Percentiles rank a stretch among this genome's conserved stretches.
Evolutionary conservation across 2,888 invertebrate genomes (phyloP).

Genomic region (Cephus pulcher): DNA sequence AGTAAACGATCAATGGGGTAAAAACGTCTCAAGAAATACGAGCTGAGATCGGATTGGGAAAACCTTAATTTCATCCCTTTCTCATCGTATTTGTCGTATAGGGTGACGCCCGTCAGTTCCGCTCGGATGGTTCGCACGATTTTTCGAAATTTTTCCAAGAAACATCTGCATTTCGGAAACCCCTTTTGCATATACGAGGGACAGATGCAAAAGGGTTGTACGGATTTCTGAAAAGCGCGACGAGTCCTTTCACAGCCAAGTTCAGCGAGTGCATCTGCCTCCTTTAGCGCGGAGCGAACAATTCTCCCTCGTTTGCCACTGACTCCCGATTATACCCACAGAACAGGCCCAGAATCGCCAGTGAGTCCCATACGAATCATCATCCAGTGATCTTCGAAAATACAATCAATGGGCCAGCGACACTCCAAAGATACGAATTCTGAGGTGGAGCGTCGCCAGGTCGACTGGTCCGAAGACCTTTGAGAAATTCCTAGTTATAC

Average conservation of each 20-base stretch:
- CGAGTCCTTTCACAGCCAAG: not conserved
- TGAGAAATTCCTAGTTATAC: not conserved
- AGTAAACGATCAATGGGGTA: not conserved
- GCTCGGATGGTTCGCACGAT: constrained; percentile 44
- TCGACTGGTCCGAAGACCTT: not conserved
- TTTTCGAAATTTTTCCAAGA: constrained; percentile 24
- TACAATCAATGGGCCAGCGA: not conserved
- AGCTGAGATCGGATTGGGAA: constrained; percentile 25
- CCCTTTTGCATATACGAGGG: constrained; percentile 42
- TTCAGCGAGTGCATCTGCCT: constrained; percentile 1
- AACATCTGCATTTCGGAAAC: constrained; percentile 56
- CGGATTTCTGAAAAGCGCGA: constrained; percentile 8
- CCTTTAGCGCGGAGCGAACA: not conserved
- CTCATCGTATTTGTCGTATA: not conserved
- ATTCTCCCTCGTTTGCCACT: not conserved
- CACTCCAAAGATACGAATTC: not conserved
- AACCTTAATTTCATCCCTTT: not conserved
- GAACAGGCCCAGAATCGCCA: not conserved
- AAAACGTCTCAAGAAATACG: not conserved
- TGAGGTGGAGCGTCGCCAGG: not conserved
- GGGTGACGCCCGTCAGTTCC: constrained; percentile 36
- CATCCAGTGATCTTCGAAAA: not conserved
- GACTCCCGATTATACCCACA: not conserved
- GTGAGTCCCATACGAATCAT: not conserved
- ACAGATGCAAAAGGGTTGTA: constrained; percentile 35